Evolutionary conservation across 2,797 vertebrate species (phyloP), one percentile per base, ranked within the genome.

Genomic region (Glossophaga mutica): DNA sequence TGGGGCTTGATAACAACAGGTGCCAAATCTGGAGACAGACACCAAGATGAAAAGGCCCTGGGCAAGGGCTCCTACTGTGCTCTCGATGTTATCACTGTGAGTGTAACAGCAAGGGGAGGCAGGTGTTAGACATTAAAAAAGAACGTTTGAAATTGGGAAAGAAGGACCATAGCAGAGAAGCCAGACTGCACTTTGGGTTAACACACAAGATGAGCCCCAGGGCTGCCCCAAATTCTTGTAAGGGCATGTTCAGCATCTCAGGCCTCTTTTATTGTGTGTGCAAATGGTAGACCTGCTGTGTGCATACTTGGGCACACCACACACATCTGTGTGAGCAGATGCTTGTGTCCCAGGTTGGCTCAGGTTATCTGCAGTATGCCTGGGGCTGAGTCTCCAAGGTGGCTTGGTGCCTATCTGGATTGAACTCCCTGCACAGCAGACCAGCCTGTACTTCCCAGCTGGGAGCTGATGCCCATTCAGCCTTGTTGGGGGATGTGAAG

Each of bases 21-120:
- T 87, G 92, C 68, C 85, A 81, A 50, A 50, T 68, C 37, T 62
- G n/a, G 93, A 88, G 59, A 42, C 6, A 67, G 70, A 29, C 48
- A 68, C 50, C n/a, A n/a, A 87, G 85, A 93, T 71, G 89, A 71
- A 71, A 77, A 55, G 46, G 46, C 22, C 48, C 42, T 1, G 5
- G 32, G 37, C 1, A 0, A 94, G 71, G 77, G 32, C 37, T 42
- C 62, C 44, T 29, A 65, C 34, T 19, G 14, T 46, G 59, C 34
- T 74, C 34, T n/a, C 0, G 59, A 94, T 94, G 44, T 76, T 87
- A 81, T 84, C 91, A 48, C 57, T 82, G 39, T 4, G n/a, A 46
- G 52, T 50, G 7, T 62, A 90, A 88, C 77, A 95, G 91, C 85
- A 90, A 71, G 67, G 37, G 29, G 71, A 87, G 86, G 65, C 84